These are phyloP conservation scores for Argynnis bischoffii DNA, from an alignment of 2,888 invertebrate species.

Conservation along the genomic window DNA sequence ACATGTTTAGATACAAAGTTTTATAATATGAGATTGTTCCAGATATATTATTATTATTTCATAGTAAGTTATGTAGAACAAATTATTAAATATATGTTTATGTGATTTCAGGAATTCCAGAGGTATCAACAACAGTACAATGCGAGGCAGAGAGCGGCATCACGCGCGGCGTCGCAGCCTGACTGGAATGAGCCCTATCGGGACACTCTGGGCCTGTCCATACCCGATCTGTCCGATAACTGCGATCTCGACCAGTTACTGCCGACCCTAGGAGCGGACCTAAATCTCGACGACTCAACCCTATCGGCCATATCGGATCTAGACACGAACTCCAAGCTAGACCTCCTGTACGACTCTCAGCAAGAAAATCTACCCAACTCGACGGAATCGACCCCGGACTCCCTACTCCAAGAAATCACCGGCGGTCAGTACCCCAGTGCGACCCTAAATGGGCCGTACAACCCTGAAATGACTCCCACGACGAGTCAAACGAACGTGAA, in stretches of 20 bases:
- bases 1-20: not conserved
- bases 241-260: slow-evolving; percentile 86
- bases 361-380: slow-evolving; percentile 41
- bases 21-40: not conserved
- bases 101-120: slow-evolving; percentile 80
- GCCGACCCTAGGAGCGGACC: slow-evolving; percentile 83
- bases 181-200: slow-evolving; percentile 79
- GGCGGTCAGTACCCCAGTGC: slow-evolving; percentile 51
- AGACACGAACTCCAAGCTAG: slow-evolving; percentile 68
- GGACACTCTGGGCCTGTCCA: slow-evolving; percentile 64
- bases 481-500: slow-evolving; percentile 42
- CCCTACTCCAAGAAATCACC: slow-evolving; percentile 58
- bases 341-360: slow-evolving; percentile 56
- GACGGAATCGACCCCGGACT: slow-evolving; percentile 49
- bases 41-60: not conserved
- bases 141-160: slow-evolving; percentile 78
- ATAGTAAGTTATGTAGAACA: not conserved
- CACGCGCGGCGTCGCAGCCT: slow-evolving; percentile 62
- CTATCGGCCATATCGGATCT: slow-evolving; percentile 68
- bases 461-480: slow-evolving; percentile 44
- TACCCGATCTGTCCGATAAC: slow-evolving; percentile 73
- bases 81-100: not conserved
- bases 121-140: slow-evolving; percentile 85
- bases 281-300: slow-evolving; percentile 77
- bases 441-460: slow-evolving; percentile 54